Percentiles rank a stretch among this genome's conserved stretches.
phyloP scores from a whole-genome alignment of 2,113 vertebrate species.

The Acanthochromis polyacanthus region DNA sequence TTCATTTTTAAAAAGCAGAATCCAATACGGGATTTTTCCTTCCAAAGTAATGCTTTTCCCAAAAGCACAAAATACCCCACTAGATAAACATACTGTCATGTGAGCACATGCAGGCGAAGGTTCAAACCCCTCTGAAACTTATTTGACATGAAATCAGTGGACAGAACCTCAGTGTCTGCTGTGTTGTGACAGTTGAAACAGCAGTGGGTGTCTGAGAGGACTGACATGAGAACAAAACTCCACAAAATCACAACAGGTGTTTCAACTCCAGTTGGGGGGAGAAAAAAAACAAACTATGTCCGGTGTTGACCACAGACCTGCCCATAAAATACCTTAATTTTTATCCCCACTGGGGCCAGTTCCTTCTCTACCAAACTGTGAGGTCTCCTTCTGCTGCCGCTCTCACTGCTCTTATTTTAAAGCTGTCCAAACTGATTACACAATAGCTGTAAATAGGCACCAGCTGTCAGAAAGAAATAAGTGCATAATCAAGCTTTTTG shows the following conservation, averaged over 20 bases:
- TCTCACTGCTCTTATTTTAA: constrained; percentile 47
- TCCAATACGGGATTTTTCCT: neutral
- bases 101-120: constrained; percentile 26
- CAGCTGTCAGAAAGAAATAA: constrained; percentile 57
- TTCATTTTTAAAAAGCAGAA: no score
- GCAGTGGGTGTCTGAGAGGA: constrained; percentile 39
- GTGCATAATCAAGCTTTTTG: constrained; percentile 56
- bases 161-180: constrained; percentile 25
- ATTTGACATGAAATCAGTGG: constrained; percentile 30
- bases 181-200: constrained; percentile 62
- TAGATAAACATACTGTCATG: neutral
- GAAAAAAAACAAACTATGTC: constrained; percentile 47
- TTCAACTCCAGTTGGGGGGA: constrained; percentile 47
- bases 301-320: constrained; percentile 40
- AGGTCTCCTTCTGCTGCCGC: constrained; percentile 25
- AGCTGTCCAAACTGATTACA: constrained; percentile 73
- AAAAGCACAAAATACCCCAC: neutral
- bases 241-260: constrained; percentile 66
- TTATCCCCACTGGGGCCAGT: constrained; percentile 35
- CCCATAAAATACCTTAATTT: constrained; percentile 31
- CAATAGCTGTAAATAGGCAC: constrained; percentile 46
- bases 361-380: constrained; percentile 1
- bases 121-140: constrained; percentile 23
- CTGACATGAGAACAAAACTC: constrained; percentile 44
- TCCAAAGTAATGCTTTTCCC: neutral